Percentiles rank a stretch among this genome's conserved stretches.
Evolutionary conservation across 2,113 vertebrate species (phyloP).

Genomic region (Myrmecophaga tridactyla): DNA sequence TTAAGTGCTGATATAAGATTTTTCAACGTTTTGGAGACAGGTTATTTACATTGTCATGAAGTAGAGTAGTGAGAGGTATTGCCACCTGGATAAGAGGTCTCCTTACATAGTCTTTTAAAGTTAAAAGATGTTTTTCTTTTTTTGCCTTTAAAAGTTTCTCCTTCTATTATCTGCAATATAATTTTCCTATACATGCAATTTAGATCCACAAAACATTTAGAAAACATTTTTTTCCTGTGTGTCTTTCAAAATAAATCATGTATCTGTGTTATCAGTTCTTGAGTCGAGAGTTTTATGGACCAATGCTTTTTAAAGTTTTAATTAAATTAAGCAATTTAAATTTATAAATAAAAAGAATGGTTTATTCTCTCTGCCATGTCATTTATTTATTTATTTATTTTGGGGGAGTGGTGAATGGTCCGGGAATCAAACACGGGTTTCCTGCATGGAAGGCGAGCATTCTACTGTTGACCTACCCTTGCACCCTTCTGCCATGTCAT

Average conservation of each 20-base stretch:
- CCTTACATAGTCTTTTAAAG: not conserved
- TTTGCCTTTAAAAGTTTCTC: not conserved
- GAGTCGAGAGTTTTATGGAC: slow-evolving; percentile 5
- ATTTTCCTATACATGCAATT: not conserved
- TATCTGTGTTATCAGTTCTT: not conserved
- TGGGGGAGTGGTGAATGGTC: too few species aligned
- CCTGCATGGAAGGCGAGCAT: too few species aligned
- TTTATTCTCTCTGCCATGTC: not conserved
- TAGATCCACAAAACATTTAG: not conserved
- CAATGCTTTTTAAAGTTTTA: not conserved
- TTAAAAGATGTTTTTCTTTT: not conserved
- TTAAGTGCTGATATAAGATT: not conserved
- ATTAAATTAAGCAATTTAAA: not conserved
- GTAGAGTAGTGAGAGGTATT: not conserved
- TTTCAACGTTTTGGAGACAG: not conserved
- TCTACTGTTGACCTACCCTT: too few species aligned
- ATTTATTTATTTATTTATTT: too few species aligned
- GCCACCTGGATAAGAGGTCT: not conserved
- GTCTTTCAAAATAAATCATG: not conserved
- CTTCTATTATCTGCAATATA: not conserved
- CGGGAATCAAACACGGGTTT: too few species aligned
- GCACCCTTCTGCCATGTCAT: too few species aligned
- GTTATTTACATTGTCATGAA: not conserved
- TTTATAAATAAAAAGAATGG: not conserved
- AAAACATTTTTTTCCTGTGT: not conserved